Evolutionary conservation across 1,140 invertebrate genomes (phyloP).

Genomic region (Gerris buenoi): DNA sequence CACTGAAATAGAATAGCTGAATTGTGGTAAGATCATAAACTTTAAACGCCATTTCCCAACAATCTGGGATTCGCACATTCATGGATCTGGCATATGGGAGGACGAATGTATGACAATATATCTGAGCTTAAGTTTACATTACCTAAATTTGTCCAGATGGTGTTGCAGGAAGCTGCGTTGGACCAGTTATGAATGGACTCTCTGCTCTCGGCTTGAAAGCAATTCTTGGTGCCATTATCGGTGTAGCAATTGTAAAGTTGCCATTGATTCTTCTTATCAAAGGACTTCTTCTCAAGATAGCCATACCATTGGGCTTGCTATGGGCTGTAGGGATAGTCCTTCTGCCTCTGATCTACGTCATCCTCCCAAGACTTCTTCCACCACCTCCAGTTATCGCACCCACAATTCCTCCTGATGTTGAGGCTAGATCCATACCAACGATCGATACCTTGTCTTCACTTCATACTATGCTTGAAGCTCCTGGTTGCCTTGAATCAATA

Average conservation of each 20-base stretch:
- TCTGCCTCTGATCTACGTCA: conserved; percentile 6
- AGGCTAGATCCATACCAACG: not conserved
- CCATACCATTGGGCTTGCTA: conserved; percentile 6
- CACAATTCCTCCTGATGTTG: not conserved
- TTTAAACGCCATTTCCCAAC: too few species aligned
- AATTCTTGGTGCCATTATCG: conserved; percentile 5
- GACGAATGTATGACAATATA: too few species aligned
- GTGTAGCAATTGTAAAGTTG: conserved; percentile 9
- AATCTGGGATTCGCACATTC: too few species aligned
- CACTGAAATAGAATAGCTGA: too few species aligned
- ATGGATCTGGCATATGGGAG: too few species aligned
- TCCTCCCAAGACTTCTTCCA: not conserved
- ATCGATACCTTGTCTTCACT: not conserved
- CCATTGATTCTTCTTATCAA: conserved; percentile 9
- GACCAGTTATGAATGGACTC: not conserved
- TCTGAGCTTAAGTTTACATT: not conserved
- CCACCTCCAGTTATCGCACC: not conserved
- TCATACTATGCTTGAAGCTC: not conserved
- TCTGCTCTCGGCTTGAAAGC: conserved; percentile 3
- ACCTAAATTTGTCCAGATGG: not conserved
- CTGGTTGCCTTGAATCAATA: conserved; percentile 5
- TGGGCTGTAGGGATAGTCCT: conserved; percentile 4
- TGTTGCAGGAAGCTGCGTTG: not conserved
- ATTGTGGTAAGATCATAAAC: too few species aligned
- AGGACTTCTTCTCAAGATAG: conserved; percentile 8